A percentile compares a stretch with the other conserved stretches of the same genome.
Evolutionary conservation across 2,888 invertebrate species (phyloP).

Genomic region (Ichneumoninae sp.): DNA sequence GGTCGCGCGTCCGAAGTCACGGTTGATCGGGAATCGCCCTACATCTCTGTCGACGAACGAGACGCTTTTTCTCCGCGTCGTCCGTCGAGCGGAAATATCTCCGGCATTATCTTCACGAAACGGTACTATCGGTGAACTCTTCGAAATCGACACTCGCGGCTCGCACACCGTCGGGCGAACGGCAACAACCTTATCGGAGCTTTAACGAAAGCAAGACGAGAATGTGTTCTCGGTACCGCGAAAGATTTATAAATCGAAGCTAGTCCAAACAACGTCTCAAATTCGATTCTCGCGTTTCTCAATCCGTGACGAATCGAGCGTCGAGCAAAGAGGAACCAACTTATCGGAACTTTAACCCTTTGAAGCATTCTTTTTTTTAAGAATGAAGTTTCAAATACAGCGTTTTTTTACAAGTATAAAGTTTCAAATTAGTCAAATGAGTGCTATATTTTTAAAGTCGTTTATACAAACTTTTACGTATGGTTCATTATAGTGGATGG

Average conservation of each 20-base stretch:
- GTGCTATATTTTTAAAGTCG: no score
- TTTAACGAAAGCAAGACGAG: neutral
- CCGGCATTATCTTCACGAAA: neutral
- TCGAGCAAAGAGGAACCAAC: neutral
- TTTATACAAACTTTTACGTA: no score
- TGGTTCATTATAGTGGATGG: no score
- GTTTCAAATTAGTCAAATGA: no score
- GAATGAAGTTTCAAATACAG: no score
- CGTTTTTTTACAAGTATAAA: no score
- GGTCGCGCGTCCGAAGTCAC: slow-evolving; percentile 60
- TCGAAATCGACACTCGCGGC: neutral
- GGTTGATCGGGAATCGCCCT: slow-evolving; percentile 53
- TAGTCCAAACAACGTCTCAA: slow-evolving; percentile 52
- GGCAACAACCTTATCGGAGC: neutral
- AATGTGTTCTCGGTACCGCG: slow-evolving; percentile 23
- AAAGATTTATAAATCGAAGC: neutral
- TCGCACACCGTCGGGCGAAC: neutral
- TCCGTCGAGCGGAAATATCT: neutral
- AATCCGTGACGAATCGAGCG: slow-evolving; percentile 4
- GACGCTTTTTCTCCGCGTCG: slow-evolving; percentile 20
- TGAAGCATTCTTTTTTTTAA: no score
- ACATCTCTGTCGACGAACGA: slow-evolving; percentile 47
- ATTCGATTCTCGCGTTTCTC: slow-evolving; percentile 50
- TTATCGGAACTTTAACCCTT: no score
- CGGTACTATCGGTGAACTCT: neutral